A percentile compares a stretch with the other conserved stretches of the same genome.
Evolutionary conservation across 2,888 invertebrate species (phyloP).

Genomic region (Thereva nobilitata): DNA sequence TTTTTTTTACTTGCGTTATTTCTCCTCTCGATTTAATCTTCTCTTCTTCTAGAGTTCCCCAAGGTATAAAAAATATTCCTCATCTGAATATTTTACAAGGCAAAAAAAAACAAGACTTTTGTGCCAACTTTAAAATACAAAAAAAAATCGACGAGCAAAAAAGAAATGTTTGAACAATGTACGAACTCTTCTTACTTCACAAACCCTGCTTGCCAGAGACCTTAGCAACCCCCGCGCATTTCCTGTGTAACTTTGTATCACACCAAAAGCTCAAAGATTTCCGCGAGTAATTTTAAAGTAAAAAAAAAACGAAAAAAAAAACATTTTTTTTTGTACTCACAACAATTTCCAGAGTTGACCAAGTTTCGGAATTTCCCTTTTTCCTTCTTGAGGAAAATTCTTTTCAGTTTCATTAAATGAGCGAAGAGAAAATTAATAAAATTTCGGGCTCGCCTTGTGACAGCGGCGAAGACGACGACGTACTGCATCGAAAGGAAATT

Average conservation of each 20-base stretch:
- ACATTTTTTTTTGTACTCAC: background rate
- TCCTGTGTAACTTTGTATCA: conserved; percentile 3
- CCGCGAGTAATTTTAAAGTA: conserved; percentile 19
- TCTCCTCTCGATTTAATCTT: conserved; percentile 18
- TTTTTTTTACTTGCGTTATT: background rate
- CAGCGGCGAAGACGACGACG: too few relatives aligned
- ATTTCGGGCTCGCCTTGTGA: too few relatives aligned
- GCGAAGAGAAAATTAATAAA: background rate
- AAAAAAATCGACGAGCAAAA: background rate
- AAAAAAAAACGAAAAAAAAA: conserved; percentile 3
- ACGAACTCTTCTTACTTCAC: background rate
- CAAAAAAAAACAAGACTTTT: conserved; percentile 5
- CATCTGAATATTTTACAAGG: conserved; percentile 24
- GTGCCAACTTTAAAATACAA: conserved; percentile 29
- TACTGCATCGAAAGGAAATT: too few relatives aligned
- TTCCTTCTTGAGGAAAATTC: background rate
- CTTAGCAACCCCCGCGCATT: background rate
- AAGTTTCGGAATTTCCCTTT: conserved; percentile 7
- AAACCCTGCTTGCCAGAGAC: background rate
- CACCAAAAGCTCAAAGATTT: conserved; percentile 19
- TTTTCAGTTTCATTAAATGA: conserved; percentile 18
- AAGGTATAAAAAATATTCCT: conserved; percentile 6
- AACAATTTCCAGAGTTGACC: conserved; percentile 1
- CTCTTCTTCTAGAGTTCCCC: conserved; percentile 11
- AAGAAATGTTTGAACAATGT: conserved; percentile 11